phyloP scores from a whole-genome alignment of 23 tunicate species.

The Ciona savignyi region DNA sequence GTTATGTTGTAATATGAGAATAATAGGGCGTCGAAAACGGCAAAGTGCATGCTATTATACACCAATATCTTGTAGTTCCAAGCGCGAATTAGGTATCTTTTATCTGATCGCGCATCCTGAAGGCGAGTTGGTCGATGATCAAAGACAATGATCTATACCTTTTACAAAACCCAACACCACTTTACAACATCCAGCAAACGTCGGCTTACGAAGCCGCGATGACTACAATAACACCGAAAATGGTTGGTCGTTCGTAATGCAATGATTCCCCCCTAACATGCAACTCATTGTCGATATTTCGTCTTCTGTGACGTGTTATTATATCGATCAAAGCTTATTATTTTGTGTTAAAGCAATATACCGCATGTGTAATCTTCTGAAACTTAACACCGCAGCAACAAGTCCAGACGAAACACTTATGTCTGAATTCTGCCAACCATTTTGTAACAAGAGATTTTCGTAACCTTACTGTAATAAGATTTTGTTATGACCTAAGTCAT shows the following conservation, averaged over 20 bases:
- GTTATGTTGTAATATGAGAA: too few relatives aligned
- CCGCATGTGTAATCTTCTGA: neutral
- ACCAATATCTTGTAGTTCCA: neutral
- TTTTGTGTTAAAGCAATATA: neutral
- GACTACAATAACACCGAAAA: neutral
- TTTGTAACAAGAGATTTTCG: neutral
- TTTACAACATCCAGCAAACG: too few relatives aligned
- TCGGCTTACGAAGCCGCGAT: too few relatives aligned
- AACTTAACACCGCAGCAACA: neutral
- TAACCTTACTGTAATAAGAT: too few relatives aligned
- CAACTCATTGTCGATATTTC: neutral
- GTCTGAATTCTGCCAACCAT: neutral
- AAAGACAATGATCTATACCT: too few relatives aligned
- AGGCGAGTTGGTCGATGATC: too few relatives aligned
- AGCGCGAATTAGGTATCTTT: neutral
- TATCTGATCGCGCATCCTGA: neutral
- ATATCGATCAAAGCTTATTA: conserved; percentile 11
- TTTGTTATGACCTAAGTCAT: too few relatives aligned
- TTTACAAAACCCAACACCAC: too few relatives aligned
- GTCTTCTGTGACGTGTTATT: conserved; percentile 8
- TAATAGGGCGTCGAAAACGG: too few relatives aligned
- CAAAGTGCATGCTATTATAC: neutral
- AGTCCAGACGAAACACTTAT: neutral
- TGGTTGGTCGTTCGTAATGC: neutral
- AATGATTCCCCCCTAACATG: neutral